Conservation (phyloP, 1,140 invertebrate species). For the Tetramorium parvispinum region DNA sequence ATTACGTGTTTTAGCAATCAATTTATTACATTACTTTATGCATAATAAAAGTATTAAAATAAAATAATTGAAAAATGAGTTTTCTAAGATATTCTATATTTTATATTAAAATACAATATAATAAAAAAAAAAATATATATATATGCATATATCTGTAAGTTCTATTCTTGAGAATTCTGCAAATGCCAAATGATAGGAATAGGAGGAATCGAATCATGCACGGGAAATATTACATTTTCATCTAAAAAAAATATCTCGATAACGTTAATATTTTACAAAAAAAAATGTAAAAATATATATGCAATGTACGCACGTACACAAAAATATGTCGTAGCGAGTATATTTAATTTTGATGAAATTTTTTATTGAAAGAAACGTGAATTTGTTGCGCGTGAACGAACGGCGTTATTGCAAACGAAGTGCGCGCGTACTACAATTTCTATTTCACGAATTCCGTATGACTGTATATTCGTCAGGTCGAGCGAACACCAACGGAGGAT, state of each 20-base stretch:
- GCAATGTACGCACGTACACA: too few relatives aligned
- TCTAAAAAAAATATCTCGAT: neutral
- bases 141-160: neutral
- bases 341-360: neutral
- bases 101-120: neutral
- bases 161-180: neutral
- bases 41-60: neutral
- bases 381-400: neutral
- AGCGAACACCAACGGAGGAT: neutral
- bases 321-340: neutral
- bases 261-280: neutral
- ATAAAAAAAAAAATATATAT: neutral
- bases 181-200: neutral
- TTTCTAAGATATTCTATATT: neutral
- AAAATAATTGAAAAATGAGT: neutral
- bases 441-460: conserved; percentile 22
- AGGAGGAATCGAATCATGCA: neutral
- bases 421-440: neutral
- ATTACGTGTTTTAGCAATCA: neutral
- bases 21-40: neutral
- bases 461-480: conserved; percentile 21
- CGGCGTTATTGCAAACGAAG: conserved; percentile 15
- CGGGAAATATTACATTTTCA: neutral
- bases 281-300: neutral
- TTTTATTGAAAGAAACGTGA: neutral